Evolutionary conservation across 1,140 invertebrate species (phyloP), one percentile per base, ranked within the genome.

Genomic region (Rhagoletis pomonella): DNA sequence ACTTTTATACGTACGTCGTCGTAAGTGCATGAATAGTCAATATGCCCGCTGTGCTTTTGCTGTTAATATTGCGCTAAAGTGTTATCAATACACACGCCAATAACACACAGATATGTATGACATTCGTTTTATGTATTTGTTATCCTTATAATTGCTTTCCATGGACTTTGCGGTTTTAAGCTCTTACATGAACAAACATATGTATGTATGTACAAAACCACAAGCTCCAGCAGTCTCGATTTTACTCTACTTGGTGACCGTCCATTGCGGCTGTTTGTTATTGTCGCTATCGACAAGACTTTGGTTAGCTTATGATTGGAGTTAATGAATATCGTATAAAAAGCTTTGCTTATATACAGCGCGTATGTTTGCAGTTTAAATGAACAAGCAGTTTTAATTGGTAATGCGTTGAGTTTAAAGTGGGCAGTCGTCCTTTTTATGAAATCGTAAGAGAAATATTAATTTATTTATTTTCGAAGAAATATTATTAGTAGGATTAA

Each of bases 11-110:
- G 12, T 59, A 59, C n/a, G n/a, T 29, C 29, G 7, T 3, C 4
- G 19, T 19, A 7, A 10, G 42, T 42, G 39, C 65, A 59, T 59
- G 58, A 59, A 42, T 42, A 29, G 29, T 14, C 65, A 42, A 19
- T 67, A 67, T 67, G 29, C 65, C 65, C 29, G 65, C 65, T 67
- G 65, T 67, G 65, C 65, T 39, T 39, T 67, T 67, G 29, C 65
- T 39, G 65, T 67, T 67, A 67, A 67, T 67, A 67, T 39, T 12
- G 65, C 65, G 19, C 65, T 67, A 67, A 12, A 19, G 65, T 39
- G 39, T 67, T 67, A 67, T 67, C 65, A 39, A 67, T 67, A 67
- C 42, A 19, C 29, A 39, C 29, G 10, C 29, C 29, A 67, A 67
- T 67, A 67, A 29, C 19, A 39, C 42, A 39, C 12, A 67, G 29